Evolutionary conservation across 2,888 invertebrate genomes (phyloP).

Genomic region (Ferdinandea cuprea): DNA sequence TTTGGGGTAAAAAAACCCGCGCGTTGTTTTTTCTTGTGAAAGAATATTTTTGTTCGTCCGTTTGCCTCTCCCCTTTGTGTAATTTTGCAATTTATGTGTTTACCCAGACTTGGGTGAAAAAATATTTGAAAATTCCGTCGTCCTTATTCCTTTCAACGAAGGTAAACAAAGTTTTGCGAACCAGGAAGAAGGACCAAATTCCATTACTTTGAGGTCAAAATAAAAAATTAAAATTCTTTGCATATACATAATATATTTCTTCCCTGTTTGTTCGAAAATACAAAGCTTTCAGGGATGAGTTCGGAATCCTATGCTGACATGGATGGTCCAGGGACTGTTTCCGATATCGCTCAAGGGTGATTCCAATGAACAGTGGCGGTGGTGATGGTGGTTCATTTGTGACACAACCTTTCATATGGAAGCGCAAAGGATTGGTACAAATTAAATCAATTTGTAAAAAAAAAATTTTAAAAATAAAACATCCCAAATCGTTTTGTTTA

Average conservation of each 20-base stretch:
- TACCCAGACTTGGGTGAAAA: constrained; percentile 54
- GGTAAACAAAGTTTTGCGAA: constrained; percentile 53
- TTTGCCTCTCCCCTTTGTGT: constrained; percentile 21
- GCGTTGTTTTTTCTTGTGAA: neutral
- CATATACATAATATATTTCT: neutral
- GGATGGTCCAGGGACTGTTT: constrained; percentile 45
- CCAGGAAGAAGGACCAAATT: constrained; percentile 38
- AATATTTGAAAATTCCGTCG: constrained; percentile 17
- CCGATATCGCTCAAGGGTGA: constrained; percentile 37
- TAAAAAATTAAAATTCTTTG: neutral
- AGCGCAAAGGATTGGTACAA: constrained; percentile 42
- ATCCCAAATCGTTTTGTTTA: constrained; percentile 19
- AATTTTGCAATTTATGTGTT: constrained; percentile 65
- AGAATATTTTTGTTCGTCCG: neutral
- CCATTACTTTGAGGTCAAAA: constrained; percentile 53
- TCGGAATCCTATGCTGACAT: constrained; percentile 11
- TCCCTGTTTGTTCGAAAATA: neutral
- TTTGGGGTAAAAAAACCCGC: neutral
- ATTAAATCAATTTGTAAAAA: constrained; percentile 57
- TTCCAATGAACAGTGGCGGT: constrained; percentile 17
- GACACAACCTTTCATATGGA: constrained; percentile 64
- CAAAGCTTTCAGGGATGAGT: constrained; percentile 55
- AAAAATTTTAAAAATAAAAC: constrained; percentile 2
- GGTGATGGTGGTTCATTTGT: constrained; percentile 28
- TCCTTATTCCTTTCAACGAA: neutral